Evolutionary conservation across 2,113 vertebrate genomes (phyloP).

Genomic region (Kryptolebias marmoratus): DNA sequence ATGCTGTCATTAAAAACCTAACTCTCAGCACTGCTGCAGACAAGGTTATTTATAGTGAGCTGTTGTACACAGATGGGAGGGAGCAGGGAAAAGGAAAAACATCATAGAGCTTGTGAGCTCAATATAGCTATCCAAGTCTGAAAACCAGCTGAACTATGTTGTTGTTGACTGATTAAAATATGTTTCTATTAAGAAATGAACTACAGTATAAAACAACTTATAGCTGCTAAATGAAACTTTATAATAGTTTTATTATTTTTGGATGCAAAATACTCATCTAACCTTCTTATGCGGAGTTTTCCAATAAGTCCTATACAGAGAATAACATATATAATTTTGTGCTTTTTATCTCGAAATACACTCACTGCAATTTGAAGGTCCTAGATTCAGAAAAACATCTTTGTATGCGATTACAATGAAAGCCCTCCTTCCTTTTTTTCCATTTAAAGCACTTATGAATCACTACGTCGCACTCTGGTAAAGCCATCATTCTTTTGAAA

Average conservation of each 20-base stretch:
- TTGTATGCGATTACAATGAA: not conserved
- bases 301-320: too few species aligned
- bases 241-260: too few species aligned
- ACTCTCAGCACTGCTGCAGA: slow-evolving; percentile 34
- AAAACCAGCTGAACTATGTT: too few species aligned
- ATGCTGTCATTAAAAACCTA: slow-evolving; percentile 30
- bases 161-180: too few species aligned
- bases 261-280: too few species aligned
- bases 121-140: too few species aligned
- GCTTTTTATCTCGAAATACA: too few species aligned
- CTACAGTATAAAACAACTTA: too few species aligned
- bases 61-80: slow-evolving; percentile 50
- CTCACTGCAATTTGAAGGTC: not conserved
- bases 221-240: too few species aligned
- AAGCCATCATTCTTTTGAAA: not conserved
- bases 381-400: slow-evolving; percentile 25
- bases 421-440: not conserved
- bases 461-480: not conserved
- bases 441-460: not conserved
- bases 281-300: too few species aligned
- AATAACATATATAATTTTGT: too few species aligned
- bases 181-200: too few species aligned
- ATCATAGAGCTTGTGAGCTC: not conserved
- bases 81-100: slow-evolving; percentile 21
- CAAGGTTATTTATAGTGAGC: slow-evolving; percentile 67